These are phyloP conservation scores for Trematocara zebra DNA, from an alignment of 2,113 vertebrate genomes.

Conservation along the genomic window DNA sequence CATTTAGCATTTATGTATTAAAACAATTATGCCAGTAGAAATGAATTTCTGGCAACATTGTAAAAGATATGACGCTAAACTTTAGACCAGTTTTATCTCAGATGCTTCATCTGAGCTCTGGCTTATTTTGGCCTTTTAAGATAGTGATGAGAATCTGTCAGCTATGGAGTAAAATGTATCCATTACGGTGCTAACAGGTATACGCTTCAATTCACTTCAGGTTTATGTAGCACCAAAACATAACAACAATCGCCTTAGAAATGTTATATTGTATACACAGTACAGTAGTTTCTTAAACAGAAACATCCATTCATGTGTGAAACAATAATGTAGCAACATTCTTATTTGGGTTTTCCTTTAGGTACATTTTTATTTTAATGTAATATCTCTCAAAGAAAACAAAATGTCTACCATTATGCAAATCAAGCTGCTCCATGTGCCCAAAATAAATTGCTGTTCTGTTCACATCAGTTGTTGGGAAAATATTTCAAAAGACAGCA, in stretches of 20 bases:
- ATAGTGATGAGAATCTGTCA: neutral
- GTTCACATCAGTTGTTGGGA: neutral
- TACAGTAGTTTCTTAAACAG: neutral
- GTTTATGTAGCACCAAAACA: neutral
- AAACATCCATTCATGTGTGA: neutral
- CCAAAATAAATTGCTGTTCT: neutral
- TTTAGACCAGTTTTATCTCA: neutral
- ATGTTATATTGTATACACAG: neutral
- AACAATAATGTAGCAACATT: neutral
- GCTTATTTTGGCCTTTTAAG: neutral
- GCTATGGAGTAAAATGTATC: neutral
- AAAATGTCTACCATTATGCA: neutral
- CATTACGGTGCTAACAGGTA: neutral
- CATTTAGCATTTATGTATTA: neutral
- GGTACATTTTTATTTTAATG: neutral
- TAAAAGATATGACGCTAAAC: neutral
- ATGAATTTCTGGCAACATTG: neutral
- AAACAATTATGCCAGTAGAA: neutral
- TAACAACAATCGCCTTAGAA: neutral
- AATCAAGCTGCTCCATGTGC: neutral
- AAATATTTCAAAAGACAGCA: neutral
- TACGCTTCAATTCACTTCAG: neutral
- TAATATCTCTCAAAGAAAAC: neutral
- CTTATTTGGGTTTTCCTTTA: neutral
- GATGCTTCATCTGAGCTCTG: neutral